Evolutionary conservation across 2,888 invertebrate genomes (phyloP).

Genomic region (Amiota communis): DNA sequence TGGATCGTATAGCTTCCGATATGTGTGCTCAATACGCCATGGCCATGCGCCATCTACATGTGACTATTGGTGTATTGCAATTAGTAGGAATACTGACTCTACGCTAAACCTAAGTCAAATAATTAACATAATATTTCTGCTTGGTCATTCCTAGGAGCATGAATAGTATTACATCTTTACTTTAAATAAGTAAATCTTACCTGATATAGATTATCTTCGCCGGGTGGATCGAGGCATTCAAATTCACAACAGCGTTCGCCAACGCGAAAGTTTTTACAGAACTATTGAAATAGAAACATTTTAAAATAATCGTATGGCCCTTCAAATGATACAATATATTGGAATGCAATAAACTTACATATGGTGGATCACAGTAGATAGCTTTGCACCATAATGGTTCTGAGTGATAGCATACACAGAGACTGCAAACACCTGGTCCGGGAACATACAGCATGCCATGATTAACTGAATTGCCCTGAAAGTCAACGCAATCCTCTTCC

Average conservation of each 20-base stretch:
- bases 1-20: too few relatives aligned
- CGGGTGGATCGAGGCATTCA: slow-evolving; percentile 86
- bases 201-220: slow-evolving; percentile 78
- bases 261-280: slow-evolving; percentile 88
- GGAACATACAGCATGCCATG: slow-evolving; percentile 89
- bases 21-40: too few relatives aligned
- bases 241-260: slow-evolving; percentile 92
- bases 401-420: slow-evolving; percentile 89
- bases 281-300: slow-evolving; percentile 74
- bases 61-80: too few relatives aligned
- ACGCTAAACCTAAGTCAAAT: too few relatives aligned
- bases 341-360: slow-evolving; percentile 77
- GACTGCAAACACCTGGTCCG: slow-evolving; percentile 87
- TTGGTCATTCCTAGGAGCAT: too few relatives aligned
- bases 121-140: too few relatives aligned
- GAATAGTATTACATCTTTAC: too few relatives aligned
- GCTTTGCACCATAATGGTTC: slow-evolving; percentile 91
- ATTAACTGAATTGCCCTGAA: slow-evolving; percentile 84
- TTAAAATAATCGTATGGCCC: neutral
- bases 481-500: slow-evolving; percentile 88
- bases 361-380: slow-evolving; percentile 89
- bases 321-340: neutral
- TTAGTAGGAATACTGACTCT: too few relatives aligned
- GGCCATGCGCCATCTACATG: too few relatives aligned
- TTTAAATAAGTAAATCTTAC: slow-evolving; percentile 53